Evolutionary conservation across 35 echinoderm and acorn worm species (phyloP), one percentile per base, ranked within the genome.

Genomic region (Apostichopus parvimensis): DNA sequence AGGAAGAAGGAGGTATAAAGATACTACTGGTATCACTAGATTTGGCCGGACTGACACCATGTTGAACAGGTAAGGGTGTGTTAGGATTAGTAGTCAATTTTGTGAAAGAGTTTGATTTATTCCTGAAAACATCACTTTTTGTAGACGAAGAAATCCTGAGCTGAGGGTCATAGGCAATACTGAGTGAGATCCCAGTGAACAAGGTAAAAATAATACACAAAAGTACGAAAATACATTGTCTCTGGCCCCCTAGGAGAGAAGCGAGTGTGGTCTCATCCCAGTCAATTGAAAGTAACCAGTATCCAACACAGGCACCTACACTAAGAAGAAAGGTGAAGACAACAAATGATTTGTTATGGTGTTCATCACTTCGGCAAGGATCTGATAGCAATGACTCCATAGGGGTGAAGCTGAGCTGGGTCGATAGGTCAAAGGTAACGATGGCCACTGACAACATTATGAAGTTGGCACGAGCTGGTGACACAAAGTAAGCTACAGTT

Each of bases 321-420:
- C 95, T 96, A 7, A 94, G 89, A 87, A 99, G 94, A 23, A 96
- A 95, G 7, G 95, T 94, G 77, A 96, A 99, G 5, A 99, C 92
- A 1, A 87, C 79, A 77, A 96, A 99, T 4, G 90, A 93, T 9
- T 91, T 84, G 70, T 99, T 99, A 6, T 94, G 93, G 24, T 99
- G 97, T 1, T 87, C 73, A 65, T 96, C 94, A 0, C 86, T 88
- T 26, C 90, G 62, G 64, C 97, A 96, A 5, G 93, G 93, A 80
- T 99, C 97, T 8, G 97, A 99, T 52, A 99, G 83, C 1, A 99
- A 78, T 0, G 95, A 95, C 60, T 99, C 97, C 56, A 99, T 72
- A 0, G 97, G 97, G 6, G 95, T 96, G 56, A 93, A 96, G 53
- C 94, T 87, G 14, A 94, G 59, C 80, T 99, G 97, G 6, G 97